Conservation (phyloP, 1,140 invertebrate genomes). For the Heliconius himera region DNA sequence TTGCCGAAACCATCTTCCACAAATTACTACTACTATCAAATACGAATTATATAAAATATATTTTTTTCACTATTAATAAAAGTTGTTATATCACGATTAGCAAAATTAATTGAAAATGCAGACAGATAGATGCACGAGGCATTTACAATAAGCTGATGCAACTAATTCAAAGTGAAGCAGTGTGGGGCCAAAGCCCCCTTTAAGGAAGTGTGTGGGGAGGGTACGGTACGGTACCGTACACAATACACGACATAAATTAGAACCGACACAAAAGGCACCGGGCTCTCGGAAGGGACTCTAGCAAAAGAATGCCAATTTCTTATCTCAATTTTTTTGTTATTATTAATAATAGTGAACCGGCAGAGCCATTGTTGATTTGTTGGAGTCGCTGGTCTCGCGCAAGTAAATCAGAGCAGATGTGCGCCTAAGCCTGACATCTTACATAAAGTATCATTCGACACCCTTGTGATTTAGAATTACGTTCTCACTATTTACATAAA, state of each 20-base stretch:
- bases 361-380: slow-evolving; percentile 68
- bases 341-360: slow-evolving; percentile 71
- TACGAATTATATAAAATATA: not conserved
- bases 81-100: not conserved
- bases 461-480: slow-evolving; percentile 52
- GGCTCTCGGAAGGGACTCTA: slow-evolving; percentile 74
- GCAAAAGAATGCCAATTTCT: slow-evolving; percentile 79
- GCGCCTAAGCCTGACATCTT: slow-evolving; percentile 54
- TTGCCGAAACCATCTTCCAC: not conserved
- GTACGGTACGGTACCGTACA: slow-evolving; percentile 55
- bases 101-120: slow-evolving; percentile 31
- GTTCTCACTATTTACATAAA: slow-evolving; percentile 61
- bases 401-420: slow-evolving; percentile 77
- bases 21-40: not conserved
- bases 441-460: slow-evolving; percentile 57
- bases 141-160: slow-evolving; percentile 70
- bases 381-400: slow-evolving; percentile 53
- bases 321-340: slow-evolving; percentile 71
- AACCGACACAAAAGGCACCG: slow-evolving; percentile 76
- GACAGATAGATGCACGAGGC: slow-evolving; percentile 54
- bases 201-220: slow-evolving; percentile 76
- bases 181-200: slow-evolving; percentile 61
- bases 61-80: not conserved
- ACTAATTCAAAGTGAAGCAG: slow-evolving; percentile 71
- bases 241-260: slow-evolving; percentile 81